A percentile compares a stretch with the other conserved stretches of the same genome.
These are phyloP conservation scores for Anser cygnoides DNA, from an alignment of 2,113 vertebrate genomes.

Conservation along the genomic window DNA sequence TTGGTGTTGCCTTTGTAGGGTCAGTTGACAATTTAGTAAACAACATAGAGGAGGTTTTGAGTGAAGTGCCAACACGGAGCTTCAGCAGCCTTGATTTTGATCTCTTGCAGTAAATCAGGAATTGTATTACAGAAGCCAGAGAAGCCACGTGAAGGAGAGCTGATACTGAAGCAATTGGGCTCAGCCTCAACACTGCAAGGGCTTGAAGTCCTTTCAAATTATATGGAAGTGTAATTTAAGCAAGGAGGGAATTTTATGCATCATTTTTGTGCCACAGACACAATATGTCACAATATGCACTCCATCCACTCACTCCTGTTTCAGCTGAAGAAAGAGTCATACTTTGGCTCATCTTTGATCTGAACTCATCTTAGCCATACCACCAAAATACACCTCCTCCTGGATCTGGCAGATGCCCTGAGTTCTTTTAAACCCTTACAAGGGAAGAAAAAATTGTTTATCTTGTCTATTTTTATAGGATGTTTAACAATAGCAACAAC, in stretches of 20 bases:
- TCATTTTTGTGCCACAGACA: not conserved
- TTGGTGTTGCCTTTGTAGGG: not conserved
- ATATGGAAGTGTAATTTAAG: not conserved
- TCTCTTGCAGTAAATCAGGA: not conserved
- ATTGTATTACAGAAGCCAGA: not conserved
- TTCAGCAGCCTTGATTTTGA: not conserved
- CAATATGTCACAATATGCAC: not conserved
- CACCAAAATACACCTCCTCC: not conserved
- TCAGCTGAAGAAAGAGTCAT: not conserved
- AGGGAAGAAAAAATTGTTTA: not conserved
- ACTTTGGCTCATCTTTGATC: not conserved
- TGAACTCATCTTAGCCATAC: not conserved
- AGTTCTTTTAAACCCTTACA: constrained; percentile 23
- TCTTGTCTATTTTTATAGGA: not conserved
- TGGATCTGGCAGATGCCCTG: not conserved
- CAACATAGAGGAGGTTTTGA: not conserved
- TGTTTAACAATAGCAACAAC: not conserved
- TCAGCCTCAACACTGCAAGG: not conserved
- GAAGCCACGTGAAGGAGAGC: not conserved
- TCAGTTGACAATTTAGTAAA: not conserved
- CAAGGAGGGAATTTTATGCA: not conserved
- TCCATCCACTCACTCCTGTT: not conserved
- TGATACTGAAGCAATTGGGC: not conserved
- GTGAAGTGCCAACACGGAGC: not conserved
- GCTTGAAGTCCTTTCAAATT: not conserved